Evolutionary conservation across 1,140 invertebrate species (phyloP), one percentile per base, ranked within the genome.

Genomic region (Cotesia chilonis): DNA sequence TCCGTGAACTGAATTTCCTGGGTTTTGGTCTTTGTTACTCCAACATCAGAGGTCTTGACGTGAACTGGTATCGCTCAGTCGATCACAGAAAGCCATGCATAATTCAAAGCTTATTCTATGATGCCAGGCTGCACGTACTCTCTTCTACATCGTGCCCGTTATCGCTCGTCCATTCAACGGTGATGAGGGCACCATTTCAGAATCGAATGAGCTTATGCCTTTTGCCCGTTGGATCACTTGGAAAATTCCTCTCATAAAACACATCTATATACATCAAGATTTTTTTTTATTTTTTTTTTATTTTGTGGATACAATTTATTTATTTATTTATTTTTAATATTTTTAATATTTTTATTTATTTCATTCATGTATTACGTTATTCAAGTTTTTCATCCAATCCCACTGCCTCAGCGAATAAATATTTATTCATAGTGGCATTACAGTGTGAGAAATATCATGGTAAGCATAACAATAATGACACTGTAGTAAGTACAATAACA

Each of bases 51-150:
- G 41, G 14, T 64, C 61, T 37, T 64, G 61, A 64, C 38, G 61
- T 38, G 38, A 37, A 37, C 5, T 38, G 61, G 37, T 68, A 68
- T 67, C 57, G 72, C 41, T 52, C 59, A 63, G 66, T 52, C 51
- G 67, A 69, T 68, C 66, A 69, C 57, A 61, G 60, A 66, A 74
- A 64, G 51, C 72, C 64, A 74, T 74, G 67, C 68, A 74, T 74
- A 74, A 74, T 74, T 74, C 72, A 74, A 55, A 63, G 54, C 60
- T 60, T 28, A 69, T 69, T 73, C 66, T 64, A 63, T 65, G 65
- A 61, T 41, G 52, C 37, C 37, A 41, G 63, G 37, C 63, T 41
- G 38, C 63, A 47, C 36, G 63, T 65, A 55, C 61, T 38, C 41
- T 65, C 59, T 52, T 52, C 52, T 41, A 36, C 37, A 9, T 65